Percentiles rank a stretch among this genome's conserved stretches.
These are phyloP conservation scores for Miniopterus natalensis DNA, from an alignment of 2,113 vertebrate species.

Conservation along the genomic window DNA sequence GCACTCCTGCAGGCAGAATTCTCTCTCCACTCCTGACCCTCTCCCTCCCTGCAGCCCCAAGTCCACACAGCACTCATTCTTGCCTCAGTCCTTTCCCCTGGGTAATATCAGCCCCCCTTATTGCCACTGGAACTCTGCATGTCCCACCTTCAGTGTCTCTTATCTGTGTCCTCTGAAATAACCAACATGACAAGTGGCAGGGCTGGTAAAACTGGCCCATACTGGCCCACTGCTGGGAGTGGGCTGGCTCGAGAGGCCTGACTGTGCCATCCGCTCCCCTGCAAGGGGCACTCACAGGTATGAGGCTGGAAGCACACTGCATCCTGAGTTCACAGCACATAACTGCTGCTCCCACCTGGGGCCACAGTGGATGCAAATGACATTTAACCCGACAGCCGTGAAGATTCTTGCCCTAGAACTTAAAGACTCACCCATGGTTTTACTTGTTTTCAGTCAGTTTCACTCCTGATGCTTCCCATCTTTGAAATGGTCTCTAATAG, in stretches of 20 bases:
- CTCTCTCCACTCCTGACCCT: too few relatives aligned
- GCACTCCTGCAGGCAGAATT: neutral
- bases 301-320: fast-evolving
- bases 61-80: neutral
- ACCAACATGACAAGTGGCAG: neutral
- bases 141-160: neutral
- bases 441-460: neutral
- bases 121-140: neutral
- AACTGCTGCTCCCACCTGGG: too few relatives aligned
- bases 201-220: neutral
- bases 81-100: neutral
- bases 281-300: neutral
- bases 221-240: neutral
- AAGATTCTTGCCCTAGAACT: fast-evolving
- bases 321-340: neutral
- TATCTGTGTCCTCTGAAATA: neutral
- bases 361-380: neutral
- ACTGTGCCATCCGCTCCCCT: fast-evolving
- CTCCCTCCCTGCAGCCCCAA: neutral
- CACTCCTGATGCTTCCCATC: neutral
- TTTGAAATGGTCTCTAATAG: neutral
- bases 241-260: neutral
- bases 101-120: too few relatives aligned
- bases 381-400: fast-evolving
- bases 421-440: neutral